Base-by-base conservation (phyloP, 1,140 invertebrate genomes). In the Magallana ariakensis region DNA sequence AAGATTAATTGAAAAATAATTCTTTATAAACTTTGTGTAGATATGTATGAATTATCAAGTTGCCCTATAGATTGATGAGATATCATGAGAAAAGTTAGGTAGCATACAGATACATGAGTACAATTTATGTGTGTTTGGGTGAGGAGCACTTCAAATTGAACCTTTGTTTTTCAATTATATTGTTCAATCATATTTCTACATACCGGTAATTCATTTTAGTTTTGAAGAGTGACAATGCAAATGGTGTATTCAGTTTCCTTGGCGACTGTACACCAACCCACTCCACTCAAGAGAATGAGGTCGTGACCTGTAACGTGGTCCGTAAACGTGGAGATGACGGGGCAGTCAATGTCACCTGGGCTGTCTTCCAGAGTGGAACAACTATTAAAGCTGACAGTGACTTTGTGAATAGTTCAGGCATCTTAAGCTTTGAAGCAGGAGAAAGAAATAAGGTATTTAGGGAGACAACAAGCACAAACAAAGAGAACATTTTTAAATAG, bases 171-270 rank as follows among this genome's bases (percentile, higher is more conserved):
- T 46, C 2, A 46, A 46, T 46, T 5, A 46, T 46, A 46, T 46
- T 46, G 33, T 46, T 46, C 33, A 46, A 0, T 46, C 33, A 2
- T 46, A 46, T 46, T 46, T 46, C 33, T 46, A 46, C 33, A 46
- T 46, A 33, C 5, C n/a, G n/a, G n/a, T 33, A 46, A 46, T 5
- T 46, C 33, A 5, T 91, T 91, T 55, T 89, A 94, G 94, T 94
- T 81, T 81, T 94, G 87, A 94, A 94, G 88, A 94, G 94, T 92
- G 94, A 94, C 91, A 93, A 93, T 92, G 93, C 94, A 19, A 94
- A 94, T 91, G 94, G 94, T 16, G 80, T 94, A 87, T 94, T 94
- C 88, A 91, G 92, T 26, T 93, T 94, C 83, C 62, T 84, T n/a
- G 87, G 87, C 54, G 87, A 82, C n/a, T 94, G 93, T 87, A 85